These are phyloP conservation scores for Lasioglossum leucozonium DNA, from an alignment of 2,888 invertebrate genomes.

Conservation along the genomic window DNA sequence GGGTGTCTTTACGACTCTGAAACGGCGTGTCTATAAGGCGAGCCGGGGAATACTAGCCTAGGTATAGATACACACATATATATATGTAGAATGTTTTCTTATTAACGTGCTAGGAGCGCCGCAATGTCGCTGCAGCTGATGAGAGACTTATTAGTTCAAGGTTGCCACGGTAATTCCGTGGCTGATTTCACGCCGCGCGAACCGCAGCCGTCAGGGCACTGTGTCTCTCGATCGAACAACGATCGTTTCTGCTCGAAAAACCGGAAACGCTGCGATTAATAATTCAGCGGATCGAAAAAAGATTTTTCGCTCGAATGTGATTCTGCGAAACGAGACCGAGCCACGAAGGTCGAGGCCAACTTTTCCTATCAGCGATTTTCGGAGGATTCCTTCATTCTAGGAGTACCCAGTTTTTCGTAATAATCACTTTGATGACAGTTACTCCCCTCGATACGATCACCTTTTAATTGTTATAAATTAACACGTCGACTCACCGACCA, in stretches of 20 bases:
- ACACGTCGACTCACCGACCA: not conserved
- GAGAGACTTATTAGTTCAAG: constrained; percentile 65
- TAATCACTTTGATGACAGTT: not conserved
- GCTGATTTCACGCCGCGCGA: constrained; percentile 48
- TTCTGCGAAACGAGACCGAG: not conserved
- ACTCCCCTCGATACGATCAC: too few species aligned
- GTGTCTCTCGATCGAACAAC: constrained; percentile 27
- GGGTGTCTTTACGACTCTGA: constrained; percentile 37
- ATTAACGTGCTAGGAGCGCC: constrained; percentile 47
- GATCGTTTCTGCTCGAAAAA: constrained; percentile 18
- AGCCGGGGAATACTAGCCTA: not conserved
- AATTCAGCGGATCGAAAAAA: constrained; percentile 7
- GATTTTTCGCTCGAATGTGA: not conserved
- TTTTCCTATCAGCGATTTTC: not conserved
- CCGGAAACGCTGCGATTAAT: constrained; percentile 40
- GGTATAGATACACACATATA: not conserved
- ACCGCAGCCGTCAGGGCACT: constrained; percentile 45
- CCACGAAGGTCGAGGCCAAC: not conserved
- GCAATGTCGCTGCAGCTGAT: constrained; percentile 48
- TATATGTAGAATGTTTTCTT: constrained; percentile 44
- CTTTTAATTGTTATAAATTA: not conserved
- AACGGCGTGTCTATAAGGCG: constrained; percentile 29
- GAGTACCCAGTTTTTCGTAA: not conserved
- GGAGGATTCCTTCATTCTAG: not conserved
- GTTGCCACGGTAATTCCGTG: constrained; percentile 59